Evolutionary conservation across 2,888 invertebrate species (phyloP).

Genomic region (Notocelia uddmanniana): DNA sequence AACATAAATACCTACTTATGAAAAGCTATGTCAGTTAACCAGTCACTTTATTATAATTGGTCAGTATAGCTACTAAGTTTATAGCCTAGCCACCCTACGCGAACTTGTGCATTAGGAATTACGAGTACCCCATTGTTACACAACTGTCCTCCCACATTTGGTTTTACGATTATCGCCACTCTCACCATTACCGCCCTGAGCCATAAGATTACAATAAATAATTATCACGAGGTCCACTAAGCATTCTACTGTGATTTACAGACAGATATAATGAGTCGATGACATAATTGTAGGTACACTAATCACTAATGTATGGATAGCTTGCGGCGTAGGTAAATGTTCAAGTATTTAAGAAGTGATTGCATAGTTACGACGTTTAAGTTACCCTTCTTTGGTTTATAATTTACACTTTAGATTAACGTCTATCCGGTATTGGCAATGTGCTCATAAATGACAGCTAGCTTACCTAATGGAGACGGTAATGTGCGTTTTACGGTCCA

Average conservation of each 20-base stretch:
- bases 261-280: constrained; percentile 39
- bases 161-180: constrained; percentile 38
- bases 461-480: constrained; percentile 9
- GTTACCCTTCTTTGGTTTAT: background rate
- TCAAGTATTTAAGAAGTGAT: background rate
- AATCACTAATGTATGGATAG: background rate
- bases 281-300: constrained; percentile 35
- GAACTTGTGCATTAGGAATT: constrained; percentile 32
- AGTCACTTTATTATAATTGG: background rate
- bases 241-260: constrained; percentile 39
- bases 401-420: constrained; percentile 30
- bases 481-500: constrained; percentile 21
- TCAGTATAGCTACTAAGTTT: constrained; percentile 15
- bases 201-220: constrained; percentile 38
- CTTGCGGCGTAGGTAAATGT: constrained; percentile 23
- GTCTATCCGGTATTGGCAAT: constrained; percentile 15
- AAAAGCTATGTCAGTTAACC: background rate
- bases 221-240: constrained; percentile 30
- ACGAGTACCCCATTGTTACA: constrained; percentile 40
- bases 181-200: constrained; percentile 36
- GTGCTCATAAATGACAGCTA: constrained; percentile 11
- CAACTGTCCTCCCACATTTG: constrained; percentile 40
- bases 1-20: background rate
- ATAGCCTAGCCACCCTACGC: constrained; percentile 33
- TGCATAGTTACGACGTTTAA: background rate